phyloP scores from a whole-genome alignment of 2,888 invertebrate genomes.

The Erynnis tages region DNA sequence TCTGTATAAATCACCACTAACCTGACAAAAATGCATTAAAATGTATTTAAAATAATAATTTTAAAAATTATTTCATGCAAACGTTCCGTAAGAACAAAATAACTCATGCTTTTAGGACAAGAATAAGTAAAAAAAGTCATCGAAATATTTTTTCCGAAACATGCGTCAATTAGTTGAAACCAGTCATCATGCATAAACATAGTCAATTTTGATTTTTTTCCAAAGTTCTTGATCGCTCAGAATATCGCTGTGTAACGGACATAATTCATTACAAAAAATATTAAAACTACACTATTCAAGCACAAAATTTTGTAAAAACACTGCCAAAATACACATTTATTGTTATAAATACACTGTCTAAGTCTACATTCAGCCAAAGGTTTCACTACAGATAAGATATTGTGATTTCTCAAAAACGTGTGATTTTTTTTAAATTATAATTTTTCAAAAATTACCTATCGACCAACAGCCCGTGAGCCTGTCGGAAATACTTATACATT shows the following conservation, averaged over 20 bases:
- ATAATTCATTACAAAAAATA: slow-evolving; percentile 21
- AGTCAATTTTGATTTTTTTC: slow-evolving; percentile 15
- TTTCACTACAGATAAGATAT: slow-evolving; percentile 15
- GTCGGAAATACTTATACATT: slow-evolving; percentile 28
- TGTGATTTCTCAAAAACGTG: slow-evolving; percentile 16
- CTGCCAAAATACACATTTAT: slow-evolving; percentile 37
- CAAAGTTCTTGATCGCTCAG: slow-evolving; percentile 67
- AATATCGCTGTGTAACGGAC: slow-evolving; percentile 55
- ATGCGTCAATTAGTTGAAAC: slow-evolving; percentile 8
- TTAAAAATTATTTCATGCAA: slow-evolving; percentile 3
- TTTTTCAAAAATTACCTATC: slow-evolving; percentile 34
- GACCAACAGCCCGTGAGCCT: slow-evolving; percentile 32
- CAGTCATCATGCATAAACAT: slow-evolving; percentile 17
- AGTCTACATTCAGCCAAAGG: slow-evolving; percentile 29
- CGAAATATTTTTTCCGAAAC: not conserved
- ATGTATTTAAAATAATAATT: not conserved
- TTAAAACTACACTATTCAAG: slow-evolving; percentile 27
- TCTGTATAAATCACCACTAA: slow-evolving; percentile 5
- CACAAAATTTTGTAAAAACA: slow-evolving; percentile 35
- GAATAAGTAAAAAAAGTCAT: not conserved
- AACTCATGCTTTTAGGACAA: slow-evolving; percentile 9
- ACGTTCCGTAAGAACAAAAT: not conserved
- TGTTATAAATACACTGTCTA: slow-evolving; percentile 21
- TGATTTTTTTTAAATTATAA: slow-evolving; percentile 19
- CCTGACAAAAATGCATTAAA: not conserved